These are phyloP conservation scores for Drosophila triauraria DNA, from an alignment of 1,140 invertebrate species.

Conservation along the genomic window DNA sequence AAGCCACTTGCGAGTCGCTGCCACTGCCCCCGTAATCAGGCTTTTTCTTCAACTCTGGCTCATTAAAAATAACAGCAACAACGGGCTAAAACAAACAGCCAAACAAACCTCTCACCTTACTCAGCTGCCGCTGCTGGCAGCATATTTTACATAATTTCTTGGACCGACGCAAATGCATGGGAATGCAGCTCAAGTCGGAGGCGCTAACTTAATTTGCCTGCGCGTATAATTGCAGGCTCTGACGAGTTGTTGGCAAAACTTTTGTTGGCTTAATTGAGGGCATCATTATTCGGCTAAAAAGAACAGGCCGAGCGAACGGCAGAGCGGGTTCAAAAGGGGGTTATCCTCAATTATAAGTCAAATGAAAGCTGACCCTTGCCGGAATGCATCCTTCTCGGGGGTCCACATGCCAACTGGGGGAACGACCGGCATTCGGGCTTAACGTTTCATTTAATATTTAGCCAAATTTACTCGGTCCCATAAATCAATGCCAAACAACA, in stretches of 20 bases:
- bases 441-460: constrained; percentile 81
- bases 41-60: constrained; percentile 41
- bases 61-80: constrained; percentile 65
- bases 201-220: constrained; percentile 72
- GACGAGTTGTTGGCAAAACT: constrained; percentile 64
- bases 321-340: constrained; percentile 22
- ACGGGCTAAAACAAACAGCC: constrained; percentile 31
- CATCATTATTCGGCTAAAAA: constrained; percentile 64
- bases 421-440: constrained; percentile 34
- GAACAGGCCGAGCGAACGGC: constrained; percentile 11
- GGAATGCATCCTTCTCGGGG: neutral
- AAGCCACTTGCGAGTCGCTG: constrained; percentile 47
- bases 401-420: neutral
- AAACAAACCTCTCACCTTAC: constrained; percentile 70
- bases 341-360: constrained; percentile 57
- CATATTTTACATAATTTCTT: constrained; percentile 64
- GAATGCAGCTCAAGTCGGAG: constrained; percentile 33
- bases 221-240: constrained; percentile 65
- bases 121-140: constrained; percentile 36
- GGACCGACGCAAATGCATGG: constrained; percentile 48
- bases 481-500: constrained; percentile 80
- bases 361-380: constrained; percentile 45
- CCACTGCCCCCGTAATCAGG: constrained; percentile 41
- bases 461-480: constrained; percentile 64
- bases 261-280: constrained; percentile 73